phyloP scores from a whole-genome alignment of 2,888 invertebrate species.

The Amiota minor region DNA sequence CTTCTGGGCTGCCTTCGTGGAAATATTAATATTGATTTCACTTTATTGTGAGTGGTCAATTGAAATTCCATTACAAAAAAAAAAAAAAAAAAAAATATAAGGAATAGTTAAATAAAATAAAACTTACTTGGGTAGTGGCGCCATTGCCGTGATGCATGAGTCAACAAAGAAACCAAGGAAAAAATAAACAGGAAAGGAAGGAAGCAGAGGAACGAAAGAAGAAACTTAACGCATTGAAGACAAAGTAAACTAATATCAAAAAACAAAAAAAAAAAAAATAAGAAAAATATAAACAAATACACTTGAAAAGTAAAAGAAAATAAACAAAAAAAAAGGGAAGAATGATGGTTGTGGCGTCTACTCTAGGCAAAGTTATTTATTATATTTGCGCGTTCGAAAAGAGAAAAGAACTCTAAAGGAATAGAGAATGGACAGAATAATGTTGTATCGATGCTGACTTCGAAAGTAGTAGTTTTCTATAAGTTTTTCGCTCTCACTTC shows the following conservation, averaged over 20 bases:
- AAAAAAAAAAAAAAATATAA: slow-evolving; percentile 15
- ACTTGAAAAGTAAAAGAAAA: not conserved
- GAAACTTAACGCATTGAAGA: slow-evolving; percentile 33
- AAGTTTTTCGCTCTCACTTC: not conserved
- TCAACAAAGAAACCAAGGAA: not conserved
- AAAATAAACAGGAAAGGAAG: not conserved
- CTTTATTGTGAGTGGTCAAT: slow-evolving; percentile 43
- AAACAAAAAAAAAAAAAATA: not conserved
- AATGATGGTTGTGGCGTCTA: not conserved
- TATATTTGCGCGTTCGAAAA: slow-evolving; percentile 57
- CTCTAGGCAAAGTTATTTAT: slow-evolving; percentile 57
- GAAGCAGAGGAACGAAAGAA: not conserved
- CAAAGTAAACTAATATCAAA: slow-evolving; percentile 54
- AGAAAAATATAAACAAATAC: no score
- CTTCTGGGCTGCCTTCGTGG: not conserved
- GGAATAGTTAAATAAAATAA: no score
- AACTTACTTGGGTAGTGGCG: no score
- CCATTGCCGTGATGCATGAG: not conserved
- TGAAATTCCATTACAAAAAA: slow-evolving; percentile 48
- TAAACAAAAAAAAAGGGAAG: not conserved
- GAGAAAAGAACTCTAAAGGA: slow-evolving; percentile 38
- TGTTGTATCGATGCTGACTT: slow-evolving; percentile 29
- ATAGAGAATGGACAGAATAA: slow-evolving; percentile 24
- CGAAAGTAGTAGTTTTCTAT: not conserved
- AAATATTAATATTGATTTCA: slow-evolving; percentile 40